Conservation (phyloP, 2,888 invertebrate species). For the Drosophila tripunctata region DNA sequence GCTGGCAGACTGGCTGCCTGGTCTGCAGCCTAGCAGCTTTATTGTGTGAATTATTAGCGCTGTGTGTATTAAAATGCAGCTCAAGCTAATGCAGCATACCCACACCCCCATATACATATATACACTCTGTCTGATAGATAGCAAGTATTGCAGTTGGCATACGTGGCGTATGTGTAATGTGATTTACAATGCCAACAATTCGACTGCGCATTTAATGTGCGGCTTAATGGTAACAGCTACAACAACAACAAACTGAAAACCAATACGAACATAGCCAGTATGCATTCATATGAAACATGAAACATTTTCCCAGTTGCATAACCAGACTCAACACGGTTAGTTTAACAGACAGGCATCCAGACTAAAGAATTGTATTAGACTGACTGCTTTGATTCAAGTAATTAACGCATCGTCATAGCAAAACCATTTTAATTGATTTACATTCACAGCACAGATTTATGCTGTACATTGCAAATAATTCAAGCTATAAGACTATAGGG, state of each 20-base stretch:
- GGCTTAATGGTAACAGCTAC: slow-evolving; percentile 45
- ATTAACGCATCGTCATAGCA: not conserved
- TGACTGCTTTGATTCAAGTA: not conserved
- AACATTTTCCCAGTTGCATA: slow-evolving; percentile 4
- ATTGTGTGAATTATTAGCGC: slow-evolving; percentile 75
- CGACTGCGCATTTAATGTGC: slow-evolving; percentile 55
- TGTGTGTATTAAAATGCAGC: slow-evolving; percentile 78
- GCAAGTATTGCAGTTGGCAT: slow-evolving; percentile 28
- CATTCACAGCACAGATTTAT: not conserved
- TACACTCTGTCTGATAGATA: slow-evolving; percentile 14
- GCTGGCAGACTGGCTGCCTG: slow-evolving; percentile 9
- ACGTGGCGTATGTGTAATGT: slow-evolving; percentile 66
- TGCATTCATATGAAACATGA: not conserved
- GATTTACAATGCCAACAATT: slow-evolving; percentile 61
- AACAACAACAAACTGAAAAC: slow-evolving; percentile 22
- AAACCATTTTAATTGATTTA: slow-evolving; percentile 1
- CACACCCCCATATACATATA: not conserved
- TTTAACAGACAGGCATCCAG: not conserved
- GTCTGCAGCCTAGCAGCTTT: slow-evolving; percentile 55
- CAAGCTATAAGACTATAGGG: not conserved
- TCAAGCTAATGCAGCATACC: slow-evolving; percentile 64
- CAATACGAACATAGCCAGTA: slow-evolving; percentile 5
- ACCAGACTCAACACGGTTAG: not conserved
- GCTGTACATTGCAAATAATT: not conserved
- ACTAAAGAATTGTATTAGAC: slow-evolving; percentile 12